phyloP scores from a whole-genome alignment of 2,113 vertebrate genomes.

The Catagonus wagneri region DNA sequence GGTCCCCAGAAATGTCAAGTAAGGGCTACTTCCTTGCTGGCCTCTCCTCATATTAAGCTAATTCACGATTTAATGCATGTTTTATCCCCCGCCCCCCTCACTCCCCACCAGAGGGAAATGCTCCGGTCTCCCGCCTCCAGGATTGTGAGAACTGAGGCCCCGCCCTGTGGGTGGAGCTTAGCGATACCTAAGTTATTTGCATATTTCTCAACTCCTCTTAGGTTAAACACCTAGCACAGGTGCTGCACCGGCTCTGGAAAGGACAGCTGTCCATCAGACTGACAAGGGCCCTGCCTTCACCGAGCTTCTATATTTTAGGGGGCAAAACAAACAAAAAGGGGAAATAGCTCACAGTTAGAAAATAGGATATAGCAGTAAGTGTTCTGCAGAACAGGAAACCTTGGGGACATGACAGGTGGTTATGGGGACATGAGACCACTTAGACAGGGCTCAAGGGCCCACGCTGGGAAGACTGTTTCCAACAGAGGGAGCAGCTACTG shows the following conservation, averaged over 20 bases:
- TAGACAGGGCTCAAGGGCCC: too few species aligned
- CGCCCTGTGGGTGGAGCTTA: not conserved
- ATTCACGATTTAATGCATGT: not conserved
- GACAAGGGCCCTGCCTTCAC: not conserved
- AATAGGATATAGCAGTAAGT: not conserved
- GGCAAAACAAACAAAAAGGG: not conserved
- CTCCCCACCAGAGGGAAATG: not conserved
- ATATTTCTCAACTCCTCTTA: not conserved
- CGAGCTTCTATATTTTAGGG: not conserved
- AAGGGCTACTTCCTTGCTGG: not conserved
- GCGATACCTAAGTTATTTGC: not conserved
- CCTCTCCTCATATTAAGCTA: not conserved
- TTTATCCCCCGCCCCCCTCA: too few species aligned
- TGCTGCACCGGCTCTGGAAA: not conserved
- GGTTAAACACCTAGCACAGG: not conserved
- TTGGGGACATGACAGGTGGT: not conserved
- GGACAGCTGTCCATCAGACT: not conserved
- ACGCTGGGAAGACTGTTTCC: not conserved
- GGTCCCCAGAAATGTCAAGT: not conserved
- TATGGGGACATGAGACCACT: not conserved
- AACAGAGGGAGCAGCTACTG: too few species aligned
- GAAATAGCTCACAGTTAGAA: not conserved
- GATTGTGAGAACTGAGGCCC: not conserved
- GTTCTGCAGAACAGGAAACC: not conserved
- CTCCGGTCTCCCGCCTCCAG: not conserved